phyloP scores from a whole-genome alignment of 1,140 invertebrate genomes.

The Carposina sasakii region DNA sequence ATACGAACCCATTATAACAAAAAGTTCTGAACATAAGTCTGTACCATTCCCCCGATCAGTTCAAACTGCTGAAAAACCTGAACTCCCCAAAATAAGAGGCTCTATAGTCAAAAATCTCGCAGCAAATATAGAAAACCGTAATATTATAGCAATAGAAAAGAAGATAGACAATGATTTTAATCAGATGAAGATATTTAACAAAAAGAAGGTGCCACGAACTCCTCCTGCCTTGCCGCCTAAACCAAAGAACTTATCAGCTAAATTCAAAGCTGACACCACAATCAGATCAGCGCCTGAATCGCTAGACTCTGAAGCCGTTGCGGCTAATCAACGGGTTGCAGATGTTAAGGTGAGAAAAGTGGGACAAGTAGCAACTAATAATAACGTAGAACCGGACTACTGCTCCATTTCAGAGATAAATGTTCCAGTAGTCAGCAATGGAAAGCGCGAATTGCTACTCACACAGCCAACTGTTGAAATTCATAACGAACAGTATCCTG shows the following conservation, averaged over 20 bases:
- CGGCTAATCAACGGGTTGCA: conserved; percentile 76
- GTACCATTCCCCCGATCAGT: conserved; percentile 42
- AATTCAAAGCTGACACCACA: conserved; percentile 71
- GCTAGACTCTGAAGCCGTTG: conserved; percentile 76
- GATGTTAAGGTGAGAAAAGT: conserved; percentile 71
- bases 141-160: conserved; percentile 50
- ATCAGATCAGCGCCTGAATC: conserved; percentile 55
- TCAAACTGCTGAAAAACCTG: conserved; percentile 36
- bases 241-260: conserved; percentile 77
- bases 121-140: conserved; percentile 75
- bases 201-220: conserved; percentile 74
- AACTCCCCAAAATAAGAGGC: conserved; percentile 55
- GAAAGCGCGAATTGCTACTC: conserved; percentile 67
- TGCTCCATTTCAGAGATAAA: conserved; percentile 78
- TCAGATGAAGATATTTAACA: conserved; percentile 68
- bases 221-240: conserved; percentile 81
- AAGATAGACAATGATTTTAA: conserved; percentile 48
- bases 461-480: conserved; percentile 70
- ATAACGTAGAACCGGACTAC: conserved; percentile 75
- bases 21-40: conserved; percentile 60
- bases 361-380: conserved; percentile 63
- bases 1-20: conserved; percentile 75
- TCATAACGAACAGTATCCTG: conserved; percentile 65
- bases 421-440: conserved; percentile 73
- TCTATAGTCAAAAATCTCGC: conserved; percentile 73